These are phyloP conservation scores for Ctenodactylus gundi DNA, from an alignment of 2,113 vertebrate genomes.

Conservation along the genomic window DNA sequence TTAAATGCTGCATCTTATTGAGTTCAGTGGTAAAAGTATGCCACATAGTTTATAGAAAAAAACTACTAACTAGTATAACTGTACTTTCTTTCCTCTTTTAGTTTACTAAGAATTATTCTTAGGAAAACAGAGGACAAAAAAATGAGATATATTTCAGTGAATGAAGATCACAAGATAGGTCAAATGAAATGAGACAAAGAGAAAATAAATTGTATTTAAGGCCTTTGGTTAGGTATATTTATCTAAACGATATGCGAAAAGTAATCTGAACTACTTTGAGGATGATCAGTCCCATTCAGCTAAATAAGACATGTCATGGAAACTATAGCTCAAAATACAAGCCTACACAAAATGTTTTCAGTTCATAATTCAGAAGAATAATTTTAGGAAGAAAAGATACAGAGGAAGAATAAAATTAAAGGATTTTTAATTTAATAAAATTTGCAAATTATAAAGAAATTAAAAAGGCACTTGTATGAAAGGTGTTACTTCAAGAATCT, in stretches of 20 bases:
- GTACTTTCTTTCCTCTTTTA: neutral
- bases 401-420: neutral
- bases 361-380: neutral
- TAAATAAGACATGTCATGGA: neutral
- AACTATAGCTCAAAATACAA: neutral
- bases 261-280: neutral
- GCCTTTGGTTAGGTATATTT: neutral
- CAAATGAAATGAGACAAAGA: neutral
- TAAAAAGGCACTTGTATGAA: neutral
- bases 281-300: neutral
- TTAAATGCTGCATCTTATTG: constrained; percentile 13
- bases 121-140: neutral
- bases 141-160: neutral
- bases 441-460: neutral
- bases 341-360: neutral
- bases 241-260: constrained; percentile 33
- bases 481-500: neutral
- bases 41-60: neutral
- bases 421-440: neutral
- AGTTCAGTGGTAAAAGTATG: constrained; percentile 23
- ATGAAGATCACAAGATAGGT: neutral
- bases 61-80: neutral
- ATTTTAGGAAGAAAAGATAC: neutral
- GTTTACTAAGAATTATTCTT: constrained; percentile 22
- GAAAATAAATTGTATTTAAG: constrained; percentile 13